Conservation (phyloP, 2,113 vertebrate species). For the Calidris pygmaea region DNA sequence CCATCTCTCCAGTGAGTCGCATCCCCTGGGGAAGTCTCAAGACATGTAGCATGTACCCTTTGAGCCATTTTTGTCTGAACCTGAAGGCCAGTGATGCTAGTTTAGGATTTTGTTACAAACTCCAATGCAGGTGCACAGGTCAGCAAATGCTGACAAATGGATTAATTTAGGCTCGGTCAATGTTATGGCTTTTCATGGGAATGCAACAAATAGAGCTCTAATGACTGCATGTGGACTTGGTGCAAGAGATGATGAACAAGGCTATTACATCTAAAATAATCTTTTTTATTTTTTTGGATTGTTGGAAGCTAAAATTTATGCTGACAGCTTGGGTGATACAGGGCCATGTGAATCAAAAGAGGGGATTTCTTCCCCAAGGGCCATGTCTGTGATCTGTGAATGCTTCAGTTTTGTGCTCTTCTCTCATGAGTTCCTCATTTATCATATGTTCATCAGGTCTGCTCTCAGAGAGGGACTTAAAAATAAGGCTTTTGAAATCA, state of each 20-base stretch:
- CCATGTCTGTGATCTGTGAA: not conserved
- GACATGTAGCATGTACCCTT: not conserved
- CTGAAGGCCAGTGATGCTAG: not conserved
- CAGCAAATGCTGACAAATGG: conserved; percentile 29
- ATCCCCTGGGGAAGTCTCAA: not conserved
- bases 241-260: not conserved
- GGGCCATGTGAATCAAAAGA: not conserved
- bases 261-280: not conserved
- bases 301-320: not conserved
- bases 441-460: not conserved
- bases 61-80: not conserved
- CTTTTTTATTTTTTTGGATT: not conserved
- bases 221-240: not conserved
- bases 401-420: not conserved
- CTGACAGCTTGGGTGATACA: not conserved
- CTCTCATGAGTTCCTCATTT: not conserved
- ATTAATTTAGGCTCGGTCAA: not conserved
- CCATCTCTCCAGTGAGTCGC: not conserved
- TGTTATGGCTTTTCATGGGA: not conserved
- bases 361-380: not conserved
- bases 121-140: not conserved
- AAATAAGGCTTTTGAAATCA: not conserved
- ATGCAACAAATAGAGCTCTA: not conserved
- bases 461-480: not conserved
- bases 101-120: conserved; percentile 36